Base-by-base conservation (phyloP, 2,888 invertebrate species). In the Lydus trimaculatus region DNA sequence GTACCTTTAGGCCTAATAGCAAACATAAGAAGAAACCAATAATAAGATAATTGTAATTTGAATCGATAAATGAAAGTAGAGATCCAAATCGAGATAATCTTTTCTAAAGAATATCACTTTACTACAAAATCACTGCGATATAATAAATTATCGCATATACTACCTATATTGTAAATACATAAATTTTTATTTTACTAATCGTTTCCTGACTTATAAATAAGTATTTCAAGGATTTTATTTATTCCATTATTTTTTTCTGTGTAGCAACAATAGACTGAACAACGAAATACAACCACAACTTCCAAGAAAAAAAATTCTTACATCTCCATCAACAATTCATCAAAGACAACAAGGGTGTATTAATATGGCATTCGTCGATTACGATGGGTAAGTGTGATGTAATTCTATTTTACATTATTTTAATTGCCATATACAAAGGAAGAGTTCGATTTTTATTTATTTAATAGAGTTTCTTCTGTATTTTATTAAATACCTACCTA, bases 341-440 rank as follows among this genome's bases (percentile, higher is more conserved):
- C n/a, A n/a, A n/a, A 78, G 78, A 61, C 74, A 76, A 67, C 73
- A 73, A 58, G 84, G 84, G 63, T 83, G 84, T 70, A 75, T 84
- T 20, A 84, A 84, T 74, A 75, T 82, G 73, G 83, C 80, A 9
- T 84, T 83, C 69, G 72, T 80, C 23, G 83, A 82, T 67, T 74
- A 71, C 63, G 82, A 84, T 70, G 83, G 83, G 84, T 84, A 73
- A 83, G 82, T 78, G 25, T 31, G 15, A 52, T 52, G 2, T 48
- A 17, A 9, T 52, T 31, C 20, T 20, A 33, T 64, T 63, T 9
- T 23, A 7, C 31, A 7, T 36, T 4, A n/a, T 61, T 33, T 23
- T n/a, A n/a, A 20, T 36, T 36, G 9, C 2, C 15, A 36, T 23
- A n/a, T n/a, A n/a, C n/a, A n/a, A n/a, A 23, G 61, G 36, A 39